Base-by-base conservation (phyloP, 2,797 vertebrate species). In the Ciconia nigra region DNA sequence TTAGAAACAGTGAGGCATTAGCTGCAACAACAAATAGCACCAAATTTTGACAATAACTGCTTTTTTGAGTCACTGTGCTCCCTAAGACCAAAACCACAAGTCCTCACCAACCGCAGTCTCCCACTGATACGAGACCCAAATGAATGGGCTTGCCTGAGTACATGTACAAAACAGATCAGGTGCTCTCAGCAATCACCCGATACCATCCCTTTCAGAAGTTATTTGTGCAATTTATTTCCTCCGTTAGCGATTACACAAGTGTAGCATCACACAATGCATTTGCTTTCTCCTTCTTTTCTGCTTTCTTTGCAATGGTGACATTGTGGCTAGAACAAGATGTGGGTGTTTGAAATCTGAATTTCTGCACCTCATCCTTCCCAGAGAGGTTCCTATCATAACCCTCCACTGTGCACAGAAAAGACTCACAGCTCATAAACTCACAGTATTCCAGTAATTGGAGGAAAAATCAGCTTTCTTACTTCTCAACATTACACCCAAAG, bases 261-360 rank as follows among this genome's bases (percentile, higher is more conserved):
- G 25, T 10, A 49, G 51, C 51, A 37, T 21, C 44, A 29, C 26
- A 37, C 5, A 7, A 22, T 19, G 22, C 14, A 4, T 51, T 41
- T 41, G 22, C n/a, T 41, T 74, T 35, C 29, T 51, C 61, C 44
- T 29, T 9, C 25, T 71, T 28, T 58, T 82, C 19, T 18, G 42
- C n/a, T 39, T 52, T 24, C 26, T 39, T 49, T 35, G 52, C 29
- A 67, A 19, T 1, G 29, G 39, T 12, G 31, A 35, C 14, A 8
- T 7, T 2, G 0, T 15, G 47, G n/a, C 54, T 46, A n/a, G 21
- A 41, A 78, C 0, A 3, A 39, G 65, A 42, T 6, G 28, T 0
- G 2, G 11, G 17, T 41, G 7, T 57, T 28, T 37, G 25, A 52
- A 52, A 62, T 37, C 24, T n/a, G 22, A 41, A 63, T n/a, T 73